Evolutionary conservation across 2,113 vertebrate genomes (phyloP).

Genomic region (Pseudopodoces humilis): DNA sequence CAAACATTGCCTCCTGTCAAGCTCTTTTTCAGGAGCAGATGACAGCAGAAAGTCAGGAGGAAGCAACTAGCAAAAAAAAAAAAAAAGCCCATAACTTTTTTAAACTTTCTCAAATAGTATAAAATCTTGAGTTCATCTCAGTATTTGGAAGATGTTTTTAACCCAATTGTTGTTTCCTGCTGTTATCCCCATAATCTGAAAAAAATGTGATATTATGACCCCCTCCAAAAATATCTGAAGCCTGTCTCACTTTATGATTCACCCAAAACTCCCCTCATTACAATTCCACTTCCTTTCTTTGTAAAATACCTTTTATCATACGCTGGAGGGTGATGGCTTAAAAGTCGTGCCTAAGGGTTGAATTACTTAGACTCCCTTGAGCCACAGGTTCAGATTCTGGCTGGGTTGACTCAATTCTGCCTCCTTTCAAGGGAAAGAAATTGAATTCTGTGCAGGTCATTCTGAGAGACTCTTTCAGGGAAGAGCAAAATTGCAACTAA

Average conservation of each 20-base stretch:
- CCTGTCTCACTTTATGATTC: conserved; percentile 6
- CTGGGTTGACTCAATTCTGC: conserved; percentile 47
- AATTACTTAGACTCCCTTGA: conserved; percentile 61
- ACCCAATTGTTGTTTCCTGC: neutral
- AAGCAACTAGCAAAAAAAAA: neutral
- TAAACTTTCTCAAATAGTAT: neutral
- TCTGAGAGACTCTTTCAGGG: conserved; percentile 8
- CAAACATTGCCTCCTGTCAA: neutral
- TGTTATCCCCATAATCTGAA: neutral
- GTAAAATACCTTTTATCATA: conserved; percentile 40
- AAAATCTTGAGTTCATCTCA: neutral
- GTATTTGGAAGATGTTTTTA: neutral
- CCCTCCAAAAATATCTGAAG: conserved; percentile 25
- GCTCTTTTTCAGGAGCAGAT: neutral
- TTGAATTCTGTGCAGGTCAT: conserved; percentile 41
- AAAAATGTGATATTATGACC: neutral
- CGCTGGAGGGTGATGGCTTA: conserved; percentile 35
- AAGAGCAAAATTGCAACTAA: conserved; percentile 41
- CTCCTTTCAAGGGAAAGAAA: conserved; percentile 51
- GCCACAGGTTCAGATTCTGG: conserved; percentile 49
- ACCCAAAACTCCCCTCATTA: conserved; percentile 39
- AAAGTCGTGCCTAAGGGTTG: conserved; percentile 61
- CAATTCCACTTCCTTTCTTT: conserved; percentile 43
- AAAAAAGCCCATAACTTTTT: neutral
- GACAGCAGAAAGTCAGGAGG: neutral